Conservation (phyloP, 2,888 invertebrate species). For the Lepidochitona cinerea region DNA sequence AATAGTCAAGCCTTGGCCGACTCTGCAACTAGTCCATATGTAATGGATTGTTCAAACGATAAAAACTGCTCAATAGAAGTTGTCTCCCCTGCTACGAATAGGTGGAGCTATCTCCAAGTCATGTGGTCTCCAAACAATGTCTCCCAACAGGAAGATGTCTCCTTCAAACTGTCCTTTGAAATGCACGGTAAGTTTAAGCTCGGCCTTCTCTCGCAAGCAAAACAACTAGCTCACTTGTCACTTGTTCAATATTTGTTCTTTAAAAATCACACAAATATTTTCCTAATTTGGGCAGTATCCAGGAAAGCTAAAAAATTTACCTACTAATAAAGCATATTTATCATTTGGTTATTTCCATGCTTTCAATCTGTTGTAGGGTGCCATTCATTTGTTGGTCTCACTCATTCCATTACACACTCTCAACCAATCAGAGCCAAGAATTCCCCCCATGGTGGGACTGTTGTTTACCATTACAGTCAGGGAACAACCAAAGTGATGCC, state of each 20-base stretch:
- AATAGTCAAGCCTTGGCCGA: neutral
- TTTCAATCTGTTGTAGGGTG: neutral
- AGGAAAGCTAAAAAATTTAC: no score
- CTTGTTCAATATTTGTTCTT: no score
- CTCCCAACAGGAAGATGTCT: conserved; percentile 19
- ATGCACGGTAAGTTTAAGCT: conserved; percentile 26
- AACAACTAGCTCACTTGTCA: no score
- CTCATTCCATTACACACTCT: neutral
- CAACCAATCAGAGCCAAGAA: neutral
- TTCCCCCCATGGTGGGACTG: neutral
- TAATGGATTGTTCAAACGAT: conserved; percentile 11
- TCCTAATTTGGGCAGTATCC: no score
- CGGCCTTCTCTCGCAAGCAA: no score
- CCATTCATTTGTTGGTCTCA: neutral
- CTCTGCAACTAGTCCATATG: neutral
- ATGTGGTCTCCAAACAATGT: conserved; percentile 10
- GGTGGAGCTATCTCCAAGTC: conserved; percentile 32
- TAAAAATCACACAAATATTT: no score
- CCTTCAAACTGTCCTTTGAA: conserved; percentile 26
- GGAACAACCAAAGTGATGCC: neutral
- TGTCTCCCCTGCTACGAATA: conserved; percentile 27
- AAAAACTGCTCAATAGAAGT: conserved; percentile 20
- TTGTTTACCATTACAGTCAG: neutral
- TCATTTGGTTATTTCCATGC: no score
- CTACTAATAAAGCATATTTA: no score